Percentiles rank a stretch among this genome's conserved stretches.
Evolutionary conservation across 2,113 vertebrate species (phyloP).

Genomic region (Gallinago undulata): DNA sequence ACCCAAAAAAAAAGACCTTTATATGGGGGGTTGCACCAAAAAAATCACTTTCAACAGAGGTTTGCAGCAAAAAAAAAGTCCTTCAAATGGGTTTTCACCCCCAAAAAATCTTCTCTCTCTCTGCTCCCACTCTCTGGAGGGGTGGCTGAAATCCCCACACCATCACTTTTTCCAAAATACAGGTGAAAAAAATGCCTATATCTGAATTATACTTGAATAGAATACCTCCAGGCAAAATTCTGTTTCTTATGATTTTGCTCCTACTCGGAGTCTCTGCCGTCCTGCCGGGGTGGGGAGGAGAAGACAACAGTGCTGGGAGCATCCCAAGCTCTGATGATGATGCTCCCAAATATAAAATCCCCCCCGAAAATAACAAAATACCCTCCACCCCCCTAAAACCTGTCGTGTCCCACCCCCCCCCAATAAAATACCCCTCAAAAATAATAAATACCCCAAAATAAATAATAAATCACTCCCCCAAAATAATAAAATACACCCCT

Average conservation of each 20-base stretch:
- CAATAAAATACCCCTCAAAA: neutral
- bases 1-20: neutral
- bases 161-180: fast-evolving
- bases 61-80: neutral
- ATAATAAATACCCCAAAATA: too few species aligned
- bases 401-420: too few species aligned
- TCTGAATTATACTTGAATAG: neutral
- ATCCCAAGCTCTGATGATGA: neutral
- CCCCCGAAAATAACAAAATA: neutral
- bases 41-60: neutral
- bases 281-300: neutral
- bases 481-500: neutral
- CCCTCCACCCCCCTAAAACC: too few species aligned
- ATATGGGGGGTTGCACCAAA: neutral
- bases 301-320: neutral
- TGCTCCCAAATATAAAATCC: fast-evolving
- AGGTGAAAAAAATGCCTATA: neutral
- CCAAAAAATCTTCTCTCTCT: neutral
- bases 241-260: fast-evolving
- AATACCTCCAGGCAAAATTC: neutral
- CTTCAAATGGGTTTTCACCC: neutral
- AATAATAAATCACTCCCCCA: neutral
- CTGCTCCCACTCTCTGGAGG: fast-evolving
- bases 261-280: fast-evolving
- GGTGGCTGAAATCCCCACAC: fast-evolving